A percentile compares a stretch with the other conserved stretches of the same genome.
These are phyloP conservation scores for Coenobita brevimanus DNA, from an alignment of 1,140 invertebrate species.

Conservation along the genomic window DNA sequence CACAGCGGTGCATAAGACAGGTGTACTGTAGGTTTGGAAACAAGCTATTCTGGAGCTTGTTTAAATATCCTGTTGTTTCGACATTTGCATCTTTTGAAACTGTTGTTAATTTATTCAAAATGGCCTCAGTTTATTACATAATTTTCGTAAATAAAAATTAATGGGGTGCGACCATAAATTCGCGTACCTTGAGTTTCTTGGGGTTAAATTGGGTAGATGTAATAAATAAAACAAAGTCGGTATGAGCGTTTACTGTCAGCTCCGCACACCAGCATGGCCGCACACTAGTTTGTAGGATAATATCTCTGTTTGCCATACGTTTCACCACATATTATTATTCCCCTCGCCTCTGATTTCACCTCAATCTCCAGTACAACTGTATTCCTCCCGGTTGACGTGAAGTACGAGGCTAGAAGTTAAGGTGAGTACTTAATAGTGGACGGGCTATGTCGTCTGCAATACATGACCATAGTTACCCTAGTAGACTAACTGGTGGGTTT, in stretches of 20 bases:
- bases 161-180: no score
- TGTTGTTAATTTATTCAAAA: no score
- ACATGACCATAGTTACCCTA: background rate
- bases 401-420: slow-evolving; percentile 56
- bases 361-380: slow-evolving; percentile 52
- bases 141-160: no score
- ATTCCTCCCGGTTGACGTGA: slow-evolving; percentile 58
- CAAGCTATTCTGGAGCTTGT: no score
- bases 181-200: no score
- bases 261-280: slow-evolving; percentile 65
- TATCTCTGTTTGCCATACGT: slow-evolving; percentile 67
- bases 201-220: background rate
- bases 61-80: no score
- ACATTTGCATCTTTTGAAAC: no score
- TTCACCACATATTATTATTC: slow-evolving; percentile 54
- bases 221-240: background rate
- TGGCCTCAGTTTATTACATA: no score
- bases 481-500: no score
- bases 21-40: no score
- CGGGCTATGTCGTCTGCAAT: slow-evolving; percentile 43
- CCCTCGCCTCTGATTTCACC: slow-evolving; percentile 63
- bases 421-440: slow-evolving; percentile 21
- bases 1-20: no score
- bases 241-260: slow-evolving; percentile 5
- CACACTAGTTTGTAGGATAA: slow-evolving; percentile 63